Evolutionary conservation across 2,113 vertebrate genomes (phyloP), one percentile per base, ranked within the genome.

Genomic region (Rutilus rutilus): DNA sequence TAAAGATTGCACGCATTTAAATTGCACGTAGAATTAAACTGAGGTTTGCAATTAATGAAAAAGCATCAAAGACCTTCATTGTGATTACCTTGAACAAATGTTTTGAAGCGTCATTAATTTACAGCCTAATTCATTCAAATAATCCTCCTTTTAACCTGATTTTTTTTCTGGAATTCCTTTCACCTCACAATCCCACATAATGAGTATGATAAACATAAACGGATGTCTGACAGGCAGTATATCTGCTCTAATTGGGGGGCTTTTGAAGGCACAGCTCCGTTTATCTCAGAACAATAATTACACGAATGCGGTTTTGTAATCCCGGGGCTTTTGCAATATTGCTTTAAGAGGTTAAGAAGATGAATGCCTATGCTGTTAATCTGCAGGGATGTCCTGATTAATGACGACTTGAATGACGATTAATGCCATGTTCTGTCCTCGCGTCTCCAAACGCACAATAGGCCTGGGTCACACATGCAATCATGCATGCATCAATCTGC

Each of bases 321-420:
- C 93, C 92, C 90, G 89, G 92, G 90, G 91, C 91, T 96, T 95
- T 54, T 94, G 87, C 88, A 92, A 91, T 92, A 92, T 90, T 85
- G 79, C 91, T 94, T 94, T 90, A 92, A 21, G 90, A 94, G 89
- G 92, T 92, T 95, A 93, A 95, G 94, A 95, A 94, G 96, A 97
- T 95, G 92, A 96, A 97, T 95, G 94, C 85, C 96, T 94, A 95
- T 94, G 93, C 92, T 91, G 91, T 93, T 96, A 97, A 97, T 97
- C 94, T 93, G 92, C 62, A 78, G 27, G 71, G 64, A 84, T 91
- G 87, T 89, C 85, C 90, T 96, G 96, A 97, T 96, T 96, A 95
- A 97, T 71, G 89, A 93, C 90, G 15, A 91, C 91, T 90, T 33
- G 30, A 33, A 33, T 33, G 30, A 33, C 30, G 30, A 33, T 33